Base-by-base conservation (phyloP, 2,113 vertebrate species). In the Hymenochirus boettgeri region DNA sequence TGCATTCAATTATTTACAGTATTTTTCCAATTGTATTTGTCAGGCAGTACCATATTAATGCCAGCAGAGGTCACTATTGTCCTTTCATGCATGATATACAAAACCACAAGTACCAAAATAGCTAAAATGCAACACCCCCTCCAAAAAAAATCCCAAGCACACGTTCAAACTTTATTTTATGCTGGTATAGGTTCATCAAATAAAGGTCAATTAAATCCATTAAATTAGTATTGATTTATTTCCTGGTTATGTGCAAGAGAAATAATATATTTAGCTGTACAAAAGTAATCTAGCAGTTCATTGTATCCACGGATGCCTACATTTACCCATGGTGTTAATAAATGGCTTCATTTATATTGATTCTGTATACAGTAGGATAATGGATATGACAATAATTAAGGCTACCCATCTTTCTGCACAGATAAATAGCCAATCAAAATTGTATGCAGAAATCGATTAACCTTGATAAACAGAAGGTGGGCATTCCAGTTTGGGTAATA, bases 171-270 rank as follows among this genome's bases (percentile, higher is more conserved):
- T 58, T 67, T 46, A 31, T 52, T 51, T 19, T 53, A 57, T 48
- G 64, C 31, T 50, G 51, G 31, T 67, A 46, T 67, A 51, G 50
- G 55, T 67, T 67, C 48, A 59, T 67, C 56, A 59, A 58, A 46
- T 58, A 57, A 67, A 67, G 64, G 64, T 59, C 64, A 67, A 67
- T 67, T 67, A 67, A 67, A 59, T 59, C 64, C 64, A 67, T 67
- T 67, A 67, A 51, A 67, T 59, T 46, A 67, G 58, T 67, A 67
- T 52, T 58, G 46, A 67, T 67, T 50, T 59, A 67, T 51, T 46
- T 23, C 26, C 25, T 22, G 29, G 64, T 35, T 35, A 39, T 45
- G 51, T 39, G 31, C 33, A 52, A 26, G 23, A 39, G 63, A 50
- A 67, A 67, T 48, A 37, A 58, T 51, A 66, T 58, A 59, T 51